These are phyloP conservation scores for Pomatorhinus ruficollis DNA, from an alignment of 2,113 vertebrate genomes.

Conservation along the genomic window DNA sequence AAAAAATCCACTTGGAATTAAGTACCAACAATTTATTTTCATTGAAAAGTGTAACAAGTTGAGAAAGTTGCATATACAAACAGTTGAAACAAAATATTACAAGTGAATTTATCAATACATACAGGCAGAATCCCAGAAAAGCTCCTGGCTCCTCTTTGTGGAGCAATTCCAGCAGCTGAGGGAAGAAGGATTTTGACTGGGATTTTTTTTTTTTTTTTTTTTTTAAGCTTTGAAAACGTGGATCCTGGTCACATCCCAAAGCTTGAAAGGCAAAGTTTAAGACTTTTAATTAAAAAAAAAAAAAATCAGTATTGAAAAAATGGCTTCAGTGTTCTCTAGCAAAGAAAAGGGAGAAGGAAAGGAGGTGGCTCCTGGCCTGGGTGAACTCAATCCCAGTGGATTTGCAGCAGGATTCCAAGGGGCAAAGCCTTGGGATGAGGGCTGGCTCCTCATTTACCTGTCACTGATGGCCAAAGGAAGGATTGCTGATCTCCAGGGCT, in stretches of 20 bases:
- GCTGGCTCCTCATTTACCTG: neutral
- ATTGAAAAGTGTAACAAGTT: neutral
- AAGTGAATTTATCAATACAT: neutral
- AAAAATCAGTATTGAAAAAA: neutral
- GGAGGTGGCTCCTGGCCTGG: neutral
- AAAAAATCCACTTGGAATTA: neutral
- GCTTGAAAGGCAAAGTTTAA: neutral
- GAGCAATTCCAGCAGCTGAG: neutral
- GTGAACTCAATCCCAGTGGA: neutral
- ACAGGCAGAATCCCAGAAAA: neutral
- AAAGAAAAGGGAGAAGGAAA: neutral
- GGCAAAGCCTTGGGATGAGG: neutral
- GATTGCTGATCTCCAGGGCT: neutral
- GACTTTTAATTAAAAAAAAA: neutral
- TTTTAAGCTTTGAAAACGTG: neutral
- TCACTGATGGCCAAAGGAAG: neutral
- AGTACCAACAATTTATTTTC: neutral
- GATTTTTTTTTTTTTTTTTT: neutral
- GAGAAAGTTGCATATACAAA: neutral
- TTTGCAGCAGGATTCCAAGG: neutral
- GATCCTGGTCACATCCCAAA: neutral
- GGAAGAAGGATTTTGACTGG: neutral
- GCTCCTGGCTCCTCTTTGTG: neutral
- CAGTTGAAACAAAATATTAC: neutral
- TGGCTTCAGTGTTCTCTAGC: neutral